Evolutionary conservation across 2,888 invertebrate species (phyloP).

Genomic region (Helobdella robusta): DNA sequence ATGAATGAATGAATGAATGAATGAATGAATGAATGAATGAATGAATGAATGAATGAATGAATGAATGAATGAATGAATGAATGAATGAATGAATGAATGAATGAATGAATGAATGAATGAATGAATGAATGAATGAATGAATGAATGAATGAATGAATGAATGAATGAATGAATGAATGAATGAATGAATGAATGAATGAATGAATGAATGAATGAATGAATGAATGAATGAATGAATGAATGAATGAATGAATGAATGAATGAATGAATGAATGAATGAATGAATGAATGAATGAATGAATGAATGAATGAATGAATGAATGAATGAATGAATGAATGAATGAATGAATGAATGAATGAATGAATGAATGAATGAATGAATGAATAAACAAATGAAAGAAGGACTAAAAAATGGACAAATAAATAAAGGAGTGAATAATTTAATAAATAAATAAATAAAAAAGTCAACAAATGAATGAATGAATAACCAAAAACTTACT

Average conservation of each 20-base stretch:
- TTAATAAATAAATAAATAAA: not conserved
- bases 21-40: conserved; percentile 1
- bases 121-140: conserved; percentile 1
- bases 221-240: conserved; percentile 1
- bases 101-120: conserved; percentile 1
- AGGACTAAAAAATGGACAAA: not conserved
- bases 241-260: conserved; percentile 1
- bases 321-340: conserved; percentile 1
- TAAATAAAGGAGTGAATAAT: not conserved
- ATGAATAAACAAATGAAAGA: not conserved
- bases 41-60: conserved; percentile 1
- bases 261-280: conserved; percentile 1
- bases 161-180: conserved; percentile 1
- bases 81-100: conserved; percentile 1
- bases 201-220: conserved; percentile 1
- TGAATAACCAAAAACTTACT: not conserved
- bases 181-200: conserved; percentile 1
- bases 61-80: conserved; percentile 1
- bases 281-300: conserved; percentile 1
- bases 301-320: conserved; percentile 1
- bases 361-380: conserved; percentile 1
- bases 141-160: conserved; percentile 1
- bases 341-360: conserved; percentile 1
- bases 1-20: conserved; percentile 1
- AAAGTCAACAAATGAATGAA: not conserved